Evolutionary conservation across 53 echinoderm and acorn worm species (phyloP).

Genomic region (Arbacia lixula): DNA sequence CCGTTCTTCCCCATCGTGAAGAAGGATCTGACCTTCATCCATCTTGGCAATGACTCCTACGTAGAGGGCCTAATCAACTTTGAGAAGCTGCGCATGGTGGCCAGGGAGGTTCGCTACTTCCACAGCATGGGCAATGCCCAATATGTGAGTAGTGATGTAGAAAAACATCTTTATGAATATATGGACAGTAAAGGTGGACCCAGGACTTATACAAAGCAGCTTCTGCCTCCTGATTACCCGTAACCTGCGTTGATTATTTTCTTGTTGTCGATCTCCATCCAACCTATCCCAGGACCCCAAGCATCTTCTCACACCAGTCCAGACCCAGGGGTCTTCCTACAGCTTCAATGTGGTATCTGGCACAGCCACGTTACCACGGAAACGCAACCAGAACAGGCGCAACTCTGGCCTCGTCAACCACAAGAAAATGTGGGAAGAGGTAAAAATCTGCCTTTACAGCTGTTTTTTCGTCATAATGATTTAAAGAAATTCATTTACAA

Average conservation of each 20-base stretch:
- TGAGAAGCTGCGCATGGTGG: constrained; percentile 97
- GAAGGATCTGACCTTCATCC: constrained; percentile 98
- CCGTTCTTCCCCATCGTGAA: constrained; percentile 98
- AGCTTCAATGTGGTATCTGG: constrained; percentile 58
- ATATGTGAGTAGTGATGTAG: constrained; percentile 89
- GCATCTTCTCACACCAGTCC: constrained; percentile 75
- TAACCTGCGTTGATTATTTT: too few species aligned
- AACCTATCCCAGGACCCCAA: constrained; percentile 78
- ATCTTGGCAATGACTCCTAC: constrained; percentile 97
- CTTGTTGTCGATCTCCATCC: too few species aligned
- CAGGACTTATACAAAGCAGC: too few species aligned
- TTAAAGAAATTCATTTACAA: too few species aligned
- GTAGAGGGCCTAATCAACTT: constrained; percentile 97
- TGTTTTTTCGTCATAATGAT: too few species aligned
- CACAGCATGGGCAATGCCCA: constrained; percentile 85
- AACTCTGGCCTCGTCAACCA: constrained; percentile 91
- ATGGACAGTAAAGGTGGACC: too few species aligned
- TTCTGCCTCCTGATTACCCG: too few species aligned
- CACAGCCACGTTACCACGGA: constrained; percentile 77
- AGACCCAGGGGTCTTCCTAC: constrained; percentile 33
- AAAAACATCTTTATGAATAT: background rate
- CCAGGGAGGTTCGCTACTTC: constrained; percentile 92
- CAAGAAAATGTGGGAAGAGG: constrained; percentile 99
- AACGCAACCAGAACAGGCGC: constrained; percentile 82
- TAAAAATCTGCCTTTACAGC: too few species aligned